phyloP scores from a whole-genome alignment of 2,888 invertebrate genomes.

The Quadroppia sp. region DNA sequence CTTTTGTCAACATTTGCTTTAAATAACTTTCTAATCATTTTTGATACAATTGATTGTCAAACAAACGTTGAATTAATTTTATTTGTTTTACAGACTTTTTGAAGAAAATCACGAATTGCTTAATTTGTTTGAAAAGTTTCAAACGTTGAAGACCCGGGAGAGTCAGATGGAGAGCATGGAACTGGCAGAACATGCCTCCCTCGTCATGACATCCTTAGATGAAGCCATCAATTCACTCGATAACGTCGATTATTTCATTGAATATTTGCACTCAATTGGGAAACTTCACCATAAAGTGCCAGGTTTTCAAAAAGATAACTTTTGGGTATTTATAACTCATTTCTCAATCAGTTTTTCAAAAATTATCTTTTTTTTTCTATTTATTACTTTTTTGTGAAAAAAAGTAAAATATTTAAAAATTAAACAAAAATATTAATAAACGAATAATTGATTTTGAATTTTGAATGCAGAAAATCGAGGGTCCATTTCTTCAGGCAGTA shows the following conservation, averaged over 20 bases:
- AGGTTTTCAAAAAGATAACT: conserved; percentile 78
- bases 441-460: conserved; percentile 32
- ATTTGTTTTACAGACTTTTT: conserved; percentile 67
- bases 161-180: conserved; percentile 63
- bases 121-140: conserved; percentile 67
- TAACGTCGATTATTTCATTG: conserved; percentile 76
- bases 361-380: background rate
- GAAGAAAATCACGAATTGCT: conserved; percentile 76
- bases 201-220: conserved; percentile 82
- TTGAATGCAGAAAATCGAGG: conserved; percentile 71
- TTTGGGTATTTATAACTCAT: conserved; percentile 64
- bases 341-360: background rate
- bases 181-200: conserved; percentile 77
- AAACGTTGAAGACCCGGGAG: conserved; percentile 47
- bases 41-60: too few species aligned
- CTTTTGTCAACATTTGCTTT: too few species aligned
- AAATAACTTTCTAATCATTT: too few species aligned
- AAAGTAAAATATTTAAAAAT: background rate
- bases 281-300: conserved; percentile 76
- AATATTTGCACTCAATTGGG: conserved; percentile 75
- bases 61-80: too few species aligned
- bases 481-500: conserved; percentile 80
- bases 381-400: too few species aligned
- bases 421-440: background rate
- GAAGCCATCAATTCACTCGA: conserved; percentile 82